Base-by-base conservation (phyloP, 2,888 invertebrate genomes). In the Plusia festucae region DNA sequence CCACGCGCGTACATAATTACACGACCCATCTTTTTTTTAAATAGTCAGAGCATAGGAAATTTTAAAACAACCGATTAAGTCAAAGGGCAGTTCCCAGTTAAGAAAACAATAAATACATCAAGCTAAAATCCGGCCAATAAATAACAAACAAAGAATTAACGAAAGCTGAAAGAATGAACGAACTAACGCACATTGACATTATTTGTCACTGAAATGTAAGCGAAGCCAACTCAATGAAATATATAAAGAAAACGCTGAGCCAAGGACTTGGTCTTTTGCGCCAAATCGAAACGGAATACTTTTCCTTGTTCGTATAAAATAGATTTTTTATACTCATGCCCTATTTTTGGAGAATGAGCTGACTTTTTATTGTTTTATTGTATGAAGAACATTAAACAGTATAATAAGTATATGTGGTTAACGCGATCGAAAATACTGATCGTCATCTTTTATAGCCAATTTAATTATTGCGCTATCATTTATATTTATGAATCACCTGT, bases 171-270 rank as follows among this genome's bases (percentile, higher is more conserved):
- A 18, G 20, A 49, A 59, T 27, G n/a, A 75, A 75, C 49, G 60
- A 59, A 71, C 73, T 76, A 66, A 53, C 11, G 40, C 16, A 27
- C 11, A 63, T 54, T 76, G 66, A 76, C 68, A 63, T 76, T 70
- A 79, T 20, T 22, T n/a, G 16, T 51, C 54, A 49, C 49, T 54
- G 34, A 55, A 70, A 34, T 13, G 65, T 69, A 57, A 53, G 59
- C 58, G 30, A 18, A 18, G 63, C 65, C 58, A 53, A 49, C 53
- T 24, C 57, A 64, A 70, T 73, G 53, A 78, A 68, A 79, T 73
- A 70, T 70, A 64, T 53, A 57, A 53, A 51, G 59, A 64, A 65
- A 62, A 49, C 27, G 60, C 49, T 65, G 27, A 60, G 46, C n/a
- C 59, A 22, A 59, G 57, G 60, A 53, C 4, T 59, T 34, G 46